Evolutionary conservation across 2,113 vertebrate species (phyloP).

Genomic region (Brachyhypopomus occidentalis): DNA sequence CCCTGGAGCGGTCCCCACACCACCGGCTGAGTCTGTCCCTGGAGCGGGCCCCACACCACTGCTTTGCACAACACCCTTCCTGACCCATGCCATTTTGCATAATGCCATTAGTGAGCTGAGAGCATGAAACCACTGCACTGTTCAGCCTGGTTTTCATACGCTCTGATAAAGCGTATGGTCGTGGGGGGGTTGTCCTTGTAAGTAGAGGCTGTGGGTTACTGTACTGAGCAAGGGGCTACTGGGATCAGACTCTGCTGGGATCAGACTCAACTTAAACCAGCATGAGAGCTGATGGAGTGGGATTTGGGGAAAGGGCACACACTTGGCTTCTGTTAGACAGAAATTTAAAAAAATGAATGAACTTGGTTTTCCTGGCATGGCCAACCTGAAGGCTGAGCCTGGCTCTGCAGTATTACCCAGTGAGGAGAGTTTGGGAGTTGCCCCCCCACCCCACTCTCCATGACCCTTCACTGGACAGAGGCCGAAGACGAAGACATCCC

Average conservation of each 20-base stretch:
- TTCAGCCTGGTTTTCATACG: constrained; percentile 60
- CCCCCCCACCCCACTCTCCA: constrained; percentile 12
- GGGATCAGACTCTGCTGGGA: constrained; percentile 23
- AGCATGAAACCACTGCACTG: constrained; percentile 72
- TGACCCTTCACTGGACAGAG: constrained; percentile 32
- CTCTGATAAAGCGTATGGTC: constrained; percentile 43
- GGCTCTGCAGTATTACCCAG: constrained; percentile 5
- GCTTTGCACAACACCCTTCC: constrained; percentile 64
- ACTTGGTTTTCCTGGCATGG: not conserved
- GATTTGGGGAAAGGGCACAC: constrained; percentile 4
- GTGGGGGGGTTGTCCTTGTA: constrained; percentile 48
- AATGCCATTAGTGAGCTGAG: constrained; percentile 73
- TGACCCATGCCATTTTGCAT: constrained; percentile 72
- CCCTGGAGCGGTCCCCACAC: too few relatives aligned
- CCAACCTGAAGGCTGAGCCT: constrained; percentile 12
- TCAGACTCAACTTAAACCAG: constrained; percentile 8
- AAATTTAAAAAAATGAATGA: not conserved
- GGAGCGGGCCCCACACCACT: too few relatives aligned
- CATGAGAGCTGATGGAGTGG: too few relatives aligned
- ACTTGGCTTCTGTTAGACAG: too few relatives aligned
- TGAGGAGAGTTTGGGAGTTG: constrained; percentile 22
- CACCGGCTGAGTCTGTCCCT: too few relatives aligned
- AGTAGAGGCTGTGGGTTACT: constrained; percentile 17
- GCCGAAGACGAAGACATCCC: constrained; percentile 11
- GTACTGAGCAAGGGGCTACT: constrained; percentile 1